Conservation (phyloP, 2,888 invertebrate genomes). For the Tachina lurida region DNA sequence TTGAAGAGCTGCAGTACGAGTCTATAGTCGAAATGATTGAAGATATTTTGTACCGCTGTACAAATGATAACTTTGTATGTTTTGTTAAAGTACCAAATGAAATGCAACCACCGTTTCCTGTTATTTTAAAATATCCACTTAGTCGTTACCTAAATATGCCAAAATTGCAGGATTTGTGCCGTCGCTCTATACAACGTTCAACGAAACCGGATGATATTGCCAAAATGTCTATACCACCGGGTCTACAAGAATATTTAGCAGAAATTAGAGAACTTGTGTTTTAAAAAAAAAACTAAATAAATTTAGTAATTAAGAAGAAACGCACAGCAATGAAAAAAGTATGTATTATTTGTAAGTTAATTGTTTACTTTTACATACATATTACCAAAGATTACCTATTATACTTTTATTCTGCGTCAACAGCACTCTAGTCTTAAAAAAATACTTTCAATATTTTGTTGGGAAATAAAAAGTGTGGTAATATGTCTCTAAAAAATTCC, state of each 20-base stretch:
- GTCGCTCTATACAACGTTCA: constrained; percentile 88
- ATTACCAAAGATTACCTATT: constrained; percentile 65
- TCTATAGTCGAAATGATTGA: constrained; percentile 89
- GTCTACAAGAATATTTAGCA: constrained; percentile 85
- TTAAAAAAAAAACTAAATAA: constrained; percentile 57
- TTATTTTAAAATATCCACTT: constrained; percentile 88
- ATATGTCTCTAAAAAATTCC: not conserved
- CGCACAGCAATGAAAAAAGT: constrained; percentile 14
- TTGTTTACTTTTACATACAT: constrained; percentile 25
- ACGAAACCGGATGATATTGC: constrained; percentile 86
- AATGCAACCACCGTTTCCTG: constrained; percentile 88
- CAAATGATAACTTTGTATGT: constrained; percentile 87
- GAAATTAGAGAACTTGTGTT: constrained; percentile 81
- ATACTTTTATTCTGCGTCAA: not conserved
- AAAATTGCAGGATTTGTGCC: constrained; percentile 88
- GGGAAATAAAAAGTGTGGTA: not conserved
- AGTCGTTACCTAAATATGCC: constrained; percentile 89
- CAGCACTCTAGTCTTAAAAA: constrained; percentile 12
- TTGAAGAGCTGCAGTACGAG: constrained; percentile 80
- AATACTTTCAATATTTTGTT: not conserved
- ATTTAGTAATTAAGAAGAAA: constrained; percentile 54
- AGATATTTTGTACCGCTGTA: constrained; percentile 88
- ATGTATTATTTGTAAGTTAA: constrained; percentile 47
- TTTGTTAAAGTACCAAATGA: constrained; percentile 88
- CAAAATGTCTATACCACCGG: constrained; percentile 86